A percentile compares a stretch with the other conserved stretches of the same genome.
Evolutionary conservation across 2,797 vertebrate genomes (phyloP).

Genomic region (Epinephelus malabaricus): DNA sequence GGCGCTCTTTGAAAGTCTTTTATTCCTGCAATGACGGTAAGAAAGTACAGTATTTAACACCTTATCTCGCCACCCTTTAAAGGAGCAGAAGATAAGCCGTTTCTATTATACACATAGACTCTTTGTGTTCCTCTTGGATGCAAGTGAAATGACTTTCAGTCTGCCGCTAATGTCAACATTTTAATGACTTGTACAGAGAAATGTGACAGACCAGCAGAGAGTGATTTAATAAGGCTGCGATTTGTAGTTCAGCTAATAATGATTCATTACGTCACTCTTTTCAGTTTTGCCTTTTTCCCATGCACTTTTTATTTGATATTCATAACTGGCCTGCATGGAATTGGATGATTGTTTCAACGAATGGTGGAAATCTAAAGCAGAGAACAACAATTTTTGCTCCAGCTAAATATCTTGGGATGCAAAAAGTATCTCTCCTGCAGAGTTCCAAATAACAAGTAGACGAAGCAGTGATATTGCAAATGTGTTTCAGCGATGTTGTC

Average conservation of each 20-base stretch:
- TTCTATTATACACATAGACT: conserved; percentile 30
- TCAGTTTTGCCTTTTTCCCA: background rate
- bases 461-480: conserved; percentile 9
- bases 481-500: conserved; percentile 14
- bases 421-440: background rate
- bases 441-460: background rate
- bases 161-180: conserved; percentile 32
- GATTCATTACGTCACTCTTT: conserved; percentile 43
- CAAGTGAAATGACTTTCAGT: conserved; percentile 43
- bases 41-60: conserved; percentile 18
- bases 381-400: conserved; percentile 11
- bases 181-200: conserved; percentile 37
- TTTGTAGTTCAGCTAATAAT: conserved; percentile 43
- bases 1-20: conserved; percentile 19
- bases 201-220: conserved; percentile 52
- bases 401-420: conserved; percentile 2
- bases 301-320: conserved; percentile 32
- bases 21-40: conserved; percentile 18
- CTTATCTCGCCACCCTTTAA: conserved; percentile 32
- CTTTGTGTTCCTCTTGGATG: conserved; percentile 28
- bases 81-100: conserved; percentile 32
- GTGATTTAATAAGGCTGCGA: conserved; percentile 31
- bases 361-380: conserved; percentile 9
- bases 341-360: background rate
- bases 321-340: conserved; percentile 12